Base-by-base conservation (phyloP, 1,140 invertebrate genomes). In the Calliphora vicina region DNA sequence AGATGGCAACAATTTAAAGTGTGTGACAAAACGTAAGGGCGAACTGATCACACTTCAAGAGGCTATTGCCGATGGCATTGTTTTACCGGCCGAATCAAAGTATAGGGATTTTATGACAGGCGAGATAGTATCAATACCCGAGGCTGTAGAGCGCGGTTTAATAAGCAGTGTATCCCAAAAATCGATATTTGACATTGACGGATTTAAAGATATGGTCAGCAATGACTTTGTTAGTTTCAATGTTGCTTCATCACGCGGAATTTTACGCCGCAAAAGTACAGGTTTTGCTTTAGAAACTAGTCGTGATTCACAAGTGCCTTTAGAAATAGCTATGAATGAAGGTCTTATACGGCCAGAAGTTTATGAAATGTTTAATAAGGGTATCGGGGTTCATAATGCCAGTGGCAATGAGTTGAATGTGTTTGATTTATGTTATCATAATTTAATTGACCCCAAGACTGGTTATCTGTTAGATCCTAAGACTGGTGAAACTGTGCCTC, bases 101-200 rank as follows among this genome's bases (percentile, higher is more conserved):
- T 97, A 95, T 91, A 91, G 92, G 45, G 94, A 97, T 91, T 93
- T 93, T 82, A 92, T 93, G 83, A 95, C 94, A 0, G 92, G 92
- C n/a, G 94, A 96, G 90, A 90, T 93, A 23, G 92, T 96, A 15
- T 93, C 93, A 35, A 94, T 98, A 84, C 92, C 93, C 10, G 95
- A 97, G 88, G 97, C 97, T 6, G 95, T 97, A 4, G 95, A 96
- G 87, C 93, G 95, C 84, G 97, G 97, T 57, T 92, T 96, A n/a
- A 95, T 99, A 67, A 96, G 96, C 9, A 96, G 97, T 5, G 95
- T 98, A 4, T 93, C 94, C 13, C 95, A 96, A 88, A 96, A 96
- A 90, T 96, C 96, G 6, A 95, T 97, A 83, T 98, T 98, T 89
- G 95, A 98, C 88, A 96, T 98, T 82, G 96, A 97, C 85, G 97